These are phyloP conservation scores for Serrognathus titanus DNA, from an alignment of 2,888 invertebrate genomes.

Conservation along the genomic window DNA sequence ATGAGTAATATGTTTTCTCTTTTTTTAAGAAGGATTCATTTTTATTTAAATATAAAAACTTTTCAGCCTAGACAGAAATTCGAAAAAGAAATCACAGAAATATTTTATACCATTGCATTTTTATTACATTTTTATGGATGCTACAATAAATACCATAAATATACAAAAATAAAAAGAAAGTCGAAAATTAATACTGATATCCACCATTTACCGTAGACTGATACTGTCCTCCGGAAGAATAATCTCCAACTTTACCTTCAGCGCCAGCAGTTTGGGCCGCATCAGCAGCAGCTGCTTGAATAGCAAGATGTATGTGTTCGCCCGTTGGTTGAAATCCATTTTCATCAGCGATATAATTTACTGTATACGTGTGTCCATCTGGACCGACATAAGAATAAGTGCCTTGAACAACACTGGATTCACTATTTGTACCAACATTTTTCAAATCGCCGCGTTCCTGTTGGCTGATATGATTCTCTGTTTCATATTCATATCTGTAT, in stretches of 20 bases:
- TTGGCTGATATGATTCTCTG: constrained; percentile 52
- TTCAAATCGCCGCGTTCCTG: constrained; percentile 45
- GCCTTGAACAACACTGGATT: constrained; percentile 47
- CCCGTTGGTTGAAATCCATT: constrained; percentile 47
- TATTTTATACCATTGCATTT: neutral
- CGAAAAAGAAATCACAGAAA: neutral
- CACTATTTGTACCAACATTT: constrained; percentile 47
- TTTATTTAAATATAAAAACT: no score
- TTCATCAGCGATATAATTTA: constrained; percentile 52
- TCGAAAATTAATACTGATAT: constrained; percentile 5
- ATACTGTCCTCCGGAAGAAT: no score
- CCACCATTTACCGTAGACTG: constrained; percentile 1
- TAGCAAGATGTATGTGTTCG: constrained; percentile 13
- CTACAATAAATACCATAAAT: constrained; percentile 2
- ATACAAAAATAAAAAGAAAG: neutral
- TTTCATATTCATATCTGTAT: constrained; percentile 47
- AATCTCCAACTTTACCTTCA: constrained; percentile 5
- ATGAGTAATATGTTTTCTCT: no score
- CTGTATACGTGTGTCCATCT: constrained; percentile 50
- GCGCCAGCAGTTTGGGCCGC: constrained; percentile 32
- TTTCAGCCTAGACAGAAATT: neutral
- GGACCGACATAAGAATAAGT: constrained; percentile 53
- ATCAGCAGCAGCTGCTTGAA: constrained; percentile 10
- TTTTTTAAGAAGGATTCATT: neutral
- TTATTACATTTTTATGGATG: neutral